Conservation (phyloP, 2,888 invertebrate genomes). For the Caradrina kadenii region DNA sequence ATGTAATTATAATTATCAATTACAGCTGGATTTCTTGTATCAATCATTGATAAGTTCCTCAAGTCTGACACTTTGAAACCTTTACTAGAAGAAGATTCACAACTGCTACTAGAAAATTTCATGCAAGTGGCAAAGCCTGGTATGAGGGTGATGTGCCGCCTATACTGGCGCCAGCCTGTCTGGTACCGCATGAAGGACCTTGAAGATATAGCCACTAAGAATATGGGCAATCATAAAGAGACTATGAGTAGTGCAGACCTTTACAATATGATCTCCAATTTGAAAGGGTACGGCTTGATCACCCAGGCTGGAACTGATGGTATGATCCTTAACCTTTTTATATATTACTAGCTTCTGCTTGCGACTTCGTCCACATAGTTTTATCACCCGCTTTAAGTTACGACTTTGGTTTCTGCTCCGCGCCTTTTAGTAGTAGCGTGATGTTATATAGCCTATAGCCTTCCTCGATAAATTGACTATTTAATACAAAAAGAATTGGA, state of each 20-base stretch:
- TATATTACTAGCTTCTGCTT: no score
- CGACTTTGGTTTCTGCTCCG: no score
- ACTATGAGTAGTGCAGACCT: slow-evolving; percentile 53
- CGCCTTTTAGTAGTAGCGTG: no score
- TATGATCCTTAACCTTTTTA: slow-evolving; percentile 4
- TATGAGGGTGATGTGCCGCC: slow-evolving; percentile 77
- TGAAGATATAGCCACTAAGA: slow-evolving; percentile 62
- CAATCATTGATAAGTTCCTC: slow-evolving; percentile 76
- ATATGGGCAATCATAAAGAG: slow-evolving; percentile 24
- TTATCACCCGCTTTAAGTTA: no score
- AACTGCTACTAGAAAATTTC: slow-evolving; percentile 69
- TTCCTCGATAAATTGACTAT: no score
- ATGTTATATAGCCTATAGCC: no score
- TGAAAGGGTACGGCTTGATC: slow-evolving; percentile 73
- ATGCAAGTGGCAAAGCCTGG: slow-evolving; percentile 72
- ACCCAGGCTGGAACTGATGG: slow-evolving; percentile 59
- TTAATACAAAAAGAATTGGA: no score
- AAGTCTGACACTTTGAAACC: slow-evolving; percentile 68
- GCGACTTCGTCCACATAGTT: no score
- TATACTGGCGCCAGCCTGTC: slow-evolving; percentile 81
- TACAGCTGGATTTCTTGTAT: slow-evolving; percentile 78
- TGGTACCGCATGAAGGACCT: slow-evolving; percentile 78
- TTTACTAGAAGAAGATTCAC: slow-evolving; percentile 70
- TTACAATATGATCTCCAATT: slow-evolving; percentile 67
- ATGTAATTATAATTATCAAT: slow-evolving; percentile 19